Conservation (phyloP, 2,113 vertebrate genomes). For the Pitta sordida region DNA sequence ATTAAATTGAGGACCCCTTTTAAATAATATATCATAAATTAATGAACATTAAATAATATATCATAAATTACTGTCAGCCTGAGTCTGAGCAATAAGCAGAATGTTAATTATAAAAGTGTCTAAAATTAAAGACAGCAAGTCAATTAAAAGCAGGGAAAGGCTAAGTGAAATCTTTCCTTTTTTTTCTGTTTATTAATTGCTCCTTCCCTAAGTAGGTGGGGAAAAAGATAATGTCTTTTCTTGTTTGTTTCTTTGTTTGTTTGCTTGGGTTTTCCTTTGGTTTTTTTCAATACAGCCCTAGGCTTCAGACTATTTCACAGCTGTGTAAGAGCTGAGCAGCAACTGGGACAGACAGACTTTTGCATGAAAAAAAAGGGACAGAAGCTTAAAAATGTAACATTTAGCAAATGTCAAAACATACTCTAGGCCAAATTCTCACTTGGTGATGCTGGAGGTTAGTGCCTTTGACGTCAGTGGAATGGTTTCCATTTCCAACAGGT, state of each 20-base stretch:
- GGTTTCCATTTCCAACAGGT: background rate
- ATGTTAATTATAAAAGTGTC: background rate
- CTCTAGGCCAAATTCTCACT: background rate
- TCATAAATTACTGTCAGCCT: background rate
- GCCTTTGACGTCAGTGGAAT: background rate
- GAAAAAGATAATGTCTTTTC: background rate
- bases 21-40: background rate
- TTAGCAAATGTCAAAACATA: background rate
- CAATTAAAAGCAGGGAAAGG: background rate
- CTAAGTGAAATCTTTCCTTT: background rate
- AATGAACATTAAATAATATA: background rate
- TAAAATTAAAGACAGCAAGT: background rate
- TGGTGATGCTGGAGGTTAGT: background rate
- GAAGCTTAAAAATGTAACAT: background rate
- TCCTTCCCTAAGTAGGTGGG: background rate
- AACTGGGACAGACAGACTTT: background rate
- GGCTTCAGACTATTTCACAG: background rate
- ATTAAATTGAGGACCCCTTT: background rate
- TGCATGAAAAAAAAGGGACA: background rate
- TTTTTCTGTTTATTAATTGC: background rate
- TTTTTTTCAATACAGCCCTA: background rate
- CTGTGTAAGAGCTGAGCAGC: background rate
- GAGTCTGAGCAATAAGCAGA: background rate
- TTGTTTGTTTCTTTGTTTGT: rapidly evolving
- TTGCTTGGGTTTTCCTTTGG: no score